A percentile compares a stretch with the other conserved stretches of the same genome.
Conservation (phyloP, 2,113 vertebrate species). For the Aldabrachelys gigantea region DNA sequence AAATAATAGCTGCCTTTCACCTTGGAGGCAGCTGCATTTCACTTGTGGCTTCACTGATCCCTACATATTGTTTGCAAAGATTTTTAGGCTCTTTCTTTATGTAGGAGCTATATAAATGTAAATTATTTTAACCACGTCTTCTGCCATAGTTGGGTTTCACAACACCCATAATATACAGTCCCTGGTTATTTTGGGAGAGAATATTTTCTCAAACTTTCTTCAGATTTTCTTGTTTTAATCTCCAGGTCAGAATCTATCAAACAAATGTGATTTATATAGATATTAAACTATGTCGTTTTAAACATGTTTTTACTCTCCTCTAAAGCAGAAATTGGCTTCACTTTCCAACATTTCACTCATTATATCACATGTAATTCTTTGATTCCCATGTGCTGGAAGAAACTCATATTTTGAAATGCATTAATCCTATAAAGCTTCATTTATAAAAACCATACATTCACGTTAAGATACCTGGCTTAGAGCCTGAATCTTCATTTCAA, state of each 20-base stretch:
- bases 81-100: background rate
- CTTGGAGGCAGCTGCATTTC: background rate
- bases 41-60: background rate
- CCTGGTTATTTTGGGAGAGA: background rate
- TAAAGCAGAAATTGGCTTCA: background rate
- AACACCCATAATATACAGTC: background rate
- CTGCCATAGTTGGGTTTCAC: background rate
- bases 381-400: conserved; percentile 22
- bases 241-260: conserved; percentile 17
- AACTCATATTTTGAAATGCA: conserved; percentile 31
- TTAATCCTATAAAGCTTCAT: conserved; percentile 59
- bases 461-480: conserved; percentile 57
- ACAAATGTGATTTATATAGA: background rate
- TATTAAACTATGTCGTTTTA: background rate
- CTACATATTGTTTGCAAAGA: background rate
- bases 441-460: conserved; percentile 12
- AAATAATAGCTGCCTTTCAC: background rate
- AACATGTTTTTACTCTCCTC: background rate
- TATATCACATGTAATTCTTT: background rate
- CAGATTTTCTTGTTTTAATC: conserved; percentile 7
- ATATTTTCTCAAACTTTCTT: conserved; percentile 15
- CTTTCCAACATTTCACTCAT: conserved; percentile 6
- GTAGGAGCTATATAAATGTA: conserved; percentile 50
- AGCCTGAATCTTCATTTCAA: conserved; percentile 61
- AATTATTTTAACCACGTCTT: conserved; percentile 48